phyloP scores from a whole-genome alignment of 2,797 vertebrate species.

The Arrhamphus sclerolepis region DNA sequence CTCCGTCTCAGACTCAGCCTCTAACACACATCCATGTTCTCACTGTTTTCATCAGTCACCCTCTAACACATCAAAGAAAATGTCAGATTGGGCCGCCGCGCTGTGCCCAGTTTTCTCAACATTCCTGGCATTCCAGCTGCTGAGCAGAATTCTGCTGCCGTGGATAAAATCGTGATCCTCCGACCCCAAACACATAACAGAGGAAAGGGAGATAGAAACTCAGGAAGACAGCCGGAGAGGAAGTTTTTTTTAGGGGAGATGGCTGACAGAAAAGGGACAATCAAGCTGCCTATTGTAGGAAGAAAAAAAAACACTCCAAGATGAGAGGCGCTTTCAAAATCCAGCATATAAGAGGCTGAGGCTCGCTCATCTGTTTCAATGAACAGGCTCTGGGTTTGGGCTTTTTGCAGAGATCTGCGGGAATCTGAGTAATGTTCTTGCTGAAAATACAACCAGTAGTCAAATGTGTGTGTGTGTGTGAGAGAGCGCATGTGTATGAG shows the following conservation, averaged over 20 bases:
- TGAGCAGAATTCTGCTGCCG: conserved; percentile 53
- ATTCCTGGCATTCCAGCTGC: conserved; percentile 65
- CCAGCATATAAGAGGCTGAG: background rate
- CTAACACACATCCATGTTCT: background rate
- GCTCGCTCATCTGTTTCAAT: background rate
- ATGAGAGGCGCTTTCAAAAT: conserved; percentile 13
- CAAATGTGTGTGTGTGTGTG: conserved; percentile 2
- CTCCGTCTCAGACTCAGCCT: conserved; percentile 1
- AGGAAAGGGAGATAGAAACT: conserved; percentile 30
- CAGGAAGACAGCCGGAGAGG: conserved; percentile 28
- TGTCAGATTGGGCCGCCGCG: conserved; percentile 36
- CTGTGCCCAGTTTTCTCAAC: conserved; percentile 36
- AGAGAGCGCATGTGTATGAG: background rate
- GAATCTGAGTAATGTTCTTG: conserved; percentile 29
- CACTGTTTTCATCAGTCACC: conserved; percentile 25
- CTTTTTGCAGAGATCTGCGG: conserved; percentile 3
- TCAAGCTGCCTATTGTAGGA: conserved; percentile 28
- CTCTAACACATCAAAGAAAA: conserved; percentile 54
- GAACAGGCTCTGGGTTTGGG: background rate
- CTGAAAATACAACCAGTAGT: conserved; percentile 34
- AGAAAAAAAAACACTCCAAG: conserved; percentile 10
- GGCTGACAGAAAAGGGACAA: conserved; percentile 31
- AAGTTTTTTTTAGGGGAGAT: conserved; percentile 18
- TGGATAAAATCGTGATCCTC: conserved; percentile 39
- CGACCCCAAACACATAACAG: conserved; percentile 22